These are phyloP conservation scores for Charanyca ferruginea DNA, from an alignment of 2,888 invertebrate species.

Conservation along the genomic window DNA sequence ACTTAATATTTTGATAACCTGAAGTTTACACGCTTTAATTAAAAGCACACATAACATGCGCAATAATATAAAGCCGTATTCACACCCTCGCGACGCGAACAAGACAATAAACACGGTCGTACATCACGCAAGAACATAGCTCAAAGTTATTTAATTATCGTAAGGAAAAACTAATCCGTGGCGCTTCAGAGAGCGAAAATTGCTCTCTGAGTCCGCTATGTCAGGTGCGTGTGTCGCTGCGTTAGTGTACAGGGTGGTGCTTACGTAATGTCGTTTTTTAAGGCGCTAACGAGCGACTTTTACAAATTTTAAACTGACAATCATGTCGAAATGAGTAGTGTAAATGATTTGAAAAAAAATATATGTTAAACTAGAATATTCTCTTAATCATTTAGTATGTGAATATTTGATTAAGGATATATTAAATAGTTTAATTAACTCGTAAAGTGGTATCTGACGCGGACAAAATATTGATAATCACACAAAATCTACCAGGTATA, in stretches of 20 bases:
- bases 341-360: too few species aligned
- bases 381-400: too few species aligned
- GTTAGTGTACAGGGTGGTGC: constrained; percentile 76
- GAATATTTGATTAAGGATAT: too few species aligned
- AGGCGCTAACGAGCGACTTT: too few species aligned
- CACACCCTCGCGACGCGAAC: constrained; percentile 68
- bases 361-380: too few species aligned
- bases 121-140: constrained; percentile 88
- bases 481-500: too few species aligned
- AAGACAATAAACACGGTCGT: constrained; percentile 88
- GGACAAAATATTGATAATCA: too few species aligned
- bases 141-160: constrained; percentile 91
- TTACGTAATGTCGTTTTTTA: too few species aligned
- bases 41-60: constrained; percentile 64
- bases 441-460: too few species aligned
- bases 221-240: constrained; percentile 83
- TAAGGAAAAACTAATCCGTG: constrained; percentile 90
- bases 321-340: too few species aligned
- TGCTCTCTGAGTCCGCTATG: constrained; percentile 78
- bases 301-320: too few species aligned
- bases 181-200: constrained; percentile 84
- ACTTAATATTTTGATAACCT: constrained; percentile 61
- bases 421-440: too few species aligned
- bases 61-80: constrained; percentile 75
- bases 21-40: constrained; percentile 65